Evolutionary conservation across 1,140 invertebrate genomes (phyloP).

Genomic region (Bombus waltoni): DNA sequence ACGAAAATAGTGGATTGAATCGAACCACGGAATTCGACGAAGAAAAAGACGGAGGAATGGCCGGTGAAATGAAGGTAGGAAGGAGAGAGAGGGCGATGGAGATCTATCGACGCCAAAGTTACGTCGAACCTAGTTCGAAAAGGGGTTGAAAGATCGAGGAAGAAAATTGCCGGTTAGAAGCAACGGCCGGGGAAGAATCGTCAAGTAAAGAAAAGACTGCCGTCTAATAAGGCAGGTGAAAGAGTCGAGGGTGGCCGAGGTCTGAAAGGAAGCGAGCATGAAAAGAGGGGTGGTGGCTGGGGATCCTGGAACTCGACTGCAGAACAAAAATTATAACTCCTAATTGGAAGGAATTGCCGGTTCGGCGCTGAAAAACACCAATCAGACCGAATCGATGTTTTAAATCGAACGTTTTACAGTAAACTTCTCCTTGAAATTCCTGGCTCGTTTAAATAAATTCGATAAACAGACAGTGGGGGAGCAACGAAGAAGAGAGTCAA

Average conservation of each 20-base stretch:
- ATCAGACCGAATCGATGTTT: not conserved
- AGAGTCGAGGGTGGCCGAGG: slow-evolving; percentile 1
- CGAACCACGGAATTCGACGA: not conserved
- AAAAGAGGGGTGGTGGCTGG: not conserved
- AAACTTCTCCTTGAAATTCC: no score
- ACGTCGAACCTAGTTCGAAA: not conserved
- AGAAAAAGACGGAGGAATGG: not conserved
- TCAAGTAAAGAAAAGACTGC: slow-evolving; percentile 11
- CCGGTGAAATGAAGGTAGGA: not conserved
- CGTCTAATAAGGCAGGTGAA: slow-evolving; percentile 21
- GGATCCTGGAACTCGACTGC: not conserved
- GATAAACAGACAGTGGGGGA: not conserved
- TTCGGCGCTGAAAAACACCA: not conserved
- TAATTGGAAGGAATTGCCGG: slow-evolving; percentile 1
- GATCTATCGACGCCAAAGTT: slow-evolving; percentile 22
- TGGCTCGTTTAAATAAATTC: not conserved
- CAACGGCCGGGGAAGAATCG: slow-evolving; percentile 19
- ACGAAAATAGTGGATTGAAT: slow-evolving; percentile 7
- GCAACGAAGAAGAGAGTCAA: not conserved
- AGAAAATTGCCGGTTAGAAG: slow-evolving; percentile 23
- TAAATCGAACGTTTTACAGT: not conserved
- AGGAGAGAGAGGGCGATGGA: not conserved
- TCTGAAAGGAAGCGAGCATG: slow-evolving; percentile 8
- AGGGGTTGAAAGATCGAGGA: slow-evolving; percentile 6
- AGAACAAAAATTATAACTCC: slow-evolving; percentile 34